phyloP scores from a whole-genome alignment of 1,140 invertebrate genomes.

The Megathymus violae region DNA sequence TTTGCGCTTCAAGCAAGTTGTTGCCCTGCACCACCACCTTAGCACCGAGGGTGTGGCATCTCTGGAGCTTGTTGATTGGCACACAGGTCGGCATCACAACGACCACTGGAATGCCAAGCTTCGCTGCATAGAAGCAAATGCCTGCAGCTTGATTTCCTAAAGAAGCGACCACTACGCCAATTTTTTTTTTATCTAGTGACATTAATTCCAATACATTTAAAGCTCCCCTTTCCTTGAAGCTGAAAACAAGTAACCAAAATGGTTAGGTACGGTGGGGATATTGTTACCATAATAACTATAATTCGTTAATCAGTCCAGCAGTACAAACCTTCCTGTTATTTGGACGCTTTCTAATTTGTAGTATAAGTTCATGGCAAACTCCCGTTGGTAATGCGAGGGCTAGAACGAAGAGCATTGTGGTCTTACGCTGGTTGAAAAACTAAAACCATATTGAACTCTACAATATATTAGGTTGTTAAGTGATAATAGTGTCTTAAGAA shows the following conservation, averaged over 20 bases:
- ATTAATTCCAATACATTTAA: conserved; percentile 88
- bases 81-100: conserved; percentile 91
- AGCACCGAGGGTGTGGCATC: conserved; percentile 88
- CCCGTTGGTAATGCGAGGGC: conserved; percentile 55
- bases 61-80: conserved; percentile 90
- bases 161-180: conserved; percentile 91
- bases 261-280: too few species aligned
- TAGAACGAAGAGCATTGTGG: conserved; percentile 46
- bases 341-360: conserved; percentile 67
- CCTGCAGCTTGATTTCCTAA: conserved; percentile 87
- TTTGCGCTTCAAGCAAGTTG: conserved; percentile 58
- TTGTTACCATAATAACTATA: too few species aligned
- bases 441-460: too few species aligned
- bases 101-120: conserved; percentile 88
- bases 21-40: conserved; percentile 86
- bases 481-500: too few species aligned
- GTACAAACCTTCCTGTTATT: conserved; percentile 58
- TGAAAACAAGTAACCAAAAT: conserved; percentile 41
- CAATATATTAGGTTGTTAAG: too few species aligned
- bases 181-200: conserved; percentile 84
- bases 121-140: conserved; percentile 89
- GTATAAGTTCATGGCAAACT: conserved; percentile 59
- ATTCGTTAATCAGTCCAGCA: too few species aligned
- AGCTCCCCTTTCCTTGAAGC: conserved; percentile 92
- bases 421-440: too few species aligned